Conservation (phyloP, 2,888 invertebrate genomes). For the Chymomyza amoena region DNA sequence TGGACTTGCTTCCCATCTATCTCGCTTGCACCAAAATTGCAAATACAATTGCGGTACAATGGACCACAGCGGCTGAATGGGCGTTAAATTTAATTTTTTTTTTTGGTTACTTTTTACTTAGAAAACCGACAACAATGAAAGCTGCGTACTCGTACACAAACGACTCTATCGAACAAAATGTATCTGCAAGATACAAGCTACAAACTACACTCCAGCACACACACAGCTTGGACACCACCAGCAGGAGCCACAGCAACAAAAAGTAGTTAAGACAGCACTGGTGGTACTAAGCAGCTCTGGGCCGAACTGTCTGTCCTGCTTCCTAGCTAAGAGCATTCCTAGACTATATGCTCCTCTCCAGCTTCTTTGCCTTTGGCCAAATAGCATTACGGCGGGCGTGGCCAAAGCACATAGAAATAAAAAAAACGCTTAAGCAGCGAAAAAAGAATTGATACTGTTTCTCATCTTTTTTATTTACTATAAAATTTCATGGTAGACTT, state of each 20-base stretch:
- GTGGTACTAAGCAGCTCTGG: background rate
- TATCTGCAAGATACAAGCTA: background rate
- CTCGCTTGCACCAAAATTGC: constrained; percentile 5
- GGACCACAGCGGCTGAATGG: constrained; percentile 15
- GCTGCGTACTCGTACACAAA: background rate
- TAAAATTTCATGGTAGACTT: background rate
- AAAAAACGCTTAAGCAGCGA: constrained; percentile 3
- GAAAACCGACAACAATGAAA: background rate
- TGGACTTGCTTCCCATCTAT: background rate
- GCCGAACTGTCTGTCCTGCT: background rate
- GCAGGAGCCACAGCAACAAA: background rate
- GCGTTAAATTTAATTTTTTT: background rate
- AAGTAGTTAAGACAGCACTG: background rate
- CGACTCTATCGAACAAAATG: background rate
- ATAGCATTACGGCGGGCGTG: background rate
- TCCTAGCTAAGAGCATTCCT: background rate
- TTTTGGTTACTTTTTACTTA: background rate
- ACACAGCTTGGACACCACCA: background rate
- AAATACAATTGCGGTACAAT: constrained; percentile 10
- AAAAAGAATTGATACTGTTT: constrained; percentile 16
- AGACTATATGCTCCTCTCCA: background rate
- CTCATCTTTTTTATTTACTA: background rate
- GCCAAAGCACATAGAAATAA: background rate
- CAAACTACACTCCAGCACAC: background rate
- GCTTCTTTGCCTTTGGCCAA: background rate